These are phyloP conservation scores for Stomatorhinus ivindoensis DNA, from an alignment of 2,113 vertebrate genomes.

Conservation along the genomic window DNA sequence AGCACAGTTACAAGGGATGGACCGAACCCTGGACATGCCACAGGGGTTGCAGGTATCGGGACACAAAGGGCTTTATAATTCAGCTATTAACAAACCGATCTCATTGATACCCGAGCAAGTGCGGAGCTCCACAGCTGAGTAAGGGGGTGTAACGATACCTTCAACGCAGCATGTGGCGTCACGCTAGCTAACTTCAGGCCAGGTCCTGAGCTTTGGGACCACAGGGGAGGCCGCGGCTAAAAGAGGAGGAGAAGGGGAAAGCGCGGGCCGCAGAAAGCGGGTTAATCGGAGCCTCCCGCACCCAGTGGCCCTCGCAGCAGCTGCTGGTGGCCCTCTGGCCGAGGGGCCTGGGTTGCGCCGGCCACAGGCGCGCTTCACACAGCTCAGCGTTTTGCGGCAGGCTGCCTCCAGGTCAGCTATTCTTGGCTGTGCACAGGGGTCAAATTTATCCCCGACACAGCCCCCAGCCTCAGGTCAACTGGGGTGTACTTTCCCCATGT, in stretches of 20 bases:
- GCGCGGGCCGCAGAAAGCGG: not conserved
- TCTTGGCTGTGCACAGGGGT: not conserved
- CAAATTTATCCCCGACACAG: conserved; percentile 10
- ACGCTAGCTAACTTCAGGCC: not conserved
- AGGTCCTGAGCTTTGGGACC: not conserved
- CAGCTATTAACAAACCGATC: not conserved
- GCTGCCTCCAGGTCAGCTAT: conserved; percentile 20
- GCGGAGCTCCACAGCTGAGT: not conserved
- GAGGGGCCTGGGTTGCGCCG: not conserved
- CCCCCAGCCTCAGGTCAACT: not conserved
- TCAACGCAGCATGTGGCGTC: not conserved
- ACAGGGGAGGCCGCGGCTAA: not conserved
- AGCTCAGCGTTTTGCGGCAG: conserved; percentile 14
- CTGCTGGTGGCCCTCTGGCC: not conserved
- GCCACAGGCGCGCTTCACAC: not conserved
- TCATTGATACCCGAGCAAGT: not conserved
- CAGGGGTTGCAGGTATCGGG: not conserved
- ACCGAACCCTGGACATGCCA: not conserved
- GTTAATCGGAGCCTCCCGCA: not conserved
- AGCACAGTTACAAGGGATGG: not conserved
- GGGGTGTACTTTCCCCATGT: not conserved
- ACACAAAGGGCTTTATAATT: not conserved
- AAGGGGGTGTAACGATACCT: not conserved
- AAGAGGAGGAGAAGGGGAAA: not conserved
- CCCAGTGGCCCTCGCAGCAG: not conserved